Percentiles rank a stretch among this genome's conserved stretches.
Evolutionary conservation across 2,113 vertebrate genomes (phyloP).

Genomic region (Siphamia tubifer): DNA sequence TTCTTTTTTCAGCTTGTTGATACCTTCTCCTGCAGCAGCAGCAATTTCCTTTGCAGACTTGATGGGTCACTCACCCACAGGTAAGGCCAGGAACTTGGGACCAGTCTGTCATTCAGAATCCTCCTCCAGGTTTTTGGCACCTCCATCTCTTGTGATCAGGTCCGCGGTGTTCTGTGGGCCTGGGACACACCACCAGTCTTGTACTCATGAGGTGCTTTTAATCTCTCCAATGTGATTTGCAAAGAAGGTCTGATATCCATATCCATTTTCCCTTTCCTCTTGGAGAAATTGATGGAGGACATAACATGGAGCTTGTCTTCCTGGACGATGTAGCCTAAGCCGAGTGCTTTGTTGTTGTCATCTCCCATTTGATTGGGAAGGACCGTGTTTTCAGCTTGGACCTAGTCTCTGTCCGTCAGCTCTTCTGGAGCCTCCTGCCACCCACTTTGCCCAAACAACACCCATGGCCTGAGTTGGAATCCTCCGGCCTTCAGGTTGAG

Average conservation of each 20-base stretch:
- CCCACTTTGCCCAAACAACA: no score
- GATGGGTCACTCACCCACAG: background rate
- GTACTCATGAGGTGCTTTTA: background rate
- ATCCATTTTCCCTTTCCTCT: no score
- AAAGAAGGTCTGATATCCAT: conserved; percentile 24
- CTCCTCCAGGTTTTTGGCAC: background rate
- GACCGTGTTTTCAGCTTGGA: no score
- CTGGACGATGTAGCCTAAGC: no score
- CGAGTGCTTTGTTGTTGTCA: no score
- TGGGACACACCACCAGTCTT: conserved; percentile 17
- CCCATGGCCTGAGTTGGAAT: no score
- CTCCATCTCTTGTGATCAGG: background rate
- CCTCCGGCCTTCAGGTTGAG: no score
- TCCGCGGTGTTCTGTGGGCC: background rate
- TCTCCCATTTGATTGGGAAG: no score
- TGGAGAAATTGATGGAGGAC: no score
- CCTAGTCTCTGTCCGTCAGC: no score
- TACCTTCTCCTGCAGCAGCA: background rate
- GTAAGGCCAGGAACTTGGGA: background rate
- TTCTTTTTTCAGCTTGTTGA: background rate
- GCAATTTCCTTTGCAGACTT: background rate
- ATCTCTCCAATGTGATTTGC: conserved; percentile 38
- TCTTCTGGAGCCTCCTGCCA: no score
- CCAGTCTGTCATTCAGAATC: conserved; percentile 2
- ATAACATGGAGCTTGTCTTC: no score